phyloP scores from a whole-genome alignment of 2,888 invertebrate genomes.

The Argynnis bischoffii region DNA sequence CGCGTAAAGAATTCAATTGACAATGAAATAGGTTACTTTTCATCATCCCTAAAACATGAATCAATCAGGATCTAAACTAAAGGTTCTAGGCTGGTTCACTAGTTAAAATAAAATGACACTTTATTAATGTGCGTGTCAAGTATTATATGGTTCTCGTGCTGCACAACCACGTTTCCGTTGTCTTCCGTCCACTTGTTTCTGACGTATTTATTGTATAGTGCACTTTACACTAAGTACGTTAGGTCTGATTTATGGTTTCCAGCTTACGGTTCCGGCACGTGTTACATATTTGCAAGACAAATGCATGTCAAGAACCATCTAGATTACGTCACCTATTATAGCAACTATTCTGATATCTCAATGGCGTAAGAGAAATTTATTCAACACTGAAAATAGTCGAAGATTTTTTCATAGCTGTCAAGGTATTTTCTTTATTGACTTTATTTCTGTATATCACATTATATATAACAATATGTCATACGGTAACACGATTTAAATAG shows the following conservation, averaged over 20 bases:
- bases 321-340: conserved; percentile 35
- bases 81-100: too few relatives aligned
- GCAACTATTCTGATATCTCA: conserved; percentile 30
- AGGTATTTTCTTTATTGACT: too few relatives aligned
- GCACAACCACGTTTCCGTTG: conserved; percentile 6
- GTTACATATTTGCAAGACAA: conserved; percentile 41
- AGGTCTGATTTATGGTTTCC: conserved; percentile 33
- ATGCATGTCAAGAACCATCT: conserved; percentile 35
- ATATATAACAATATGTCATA: background rate
- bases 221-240: conserved; percentile 21
- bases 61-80: too few relatives aligned
- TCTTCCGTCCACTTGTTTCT: conserved; percentile 11
- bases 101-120: too few relatives aligned
- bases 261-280: conserved; percentile 29
- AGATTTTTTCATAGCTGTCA: too few relatives aligned
- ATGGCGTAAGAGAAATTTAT: conserved; percentile 2
- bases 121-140: background rate
- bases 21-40: too few relatives aligned
- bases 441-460: too few relatives aligned
- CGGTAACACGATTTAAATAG: conserved; percentile 14
- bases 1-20: too few relatives aligned
- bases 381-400: too few relatives aligned
- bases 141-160: conserved; percentile 11
- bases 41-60: too few relatives aligned
- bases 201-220: conserved; percentile 24